Conservation (phyloP, 2,113 vertebrate species). For the Siniperca chuatsi region DNA sequence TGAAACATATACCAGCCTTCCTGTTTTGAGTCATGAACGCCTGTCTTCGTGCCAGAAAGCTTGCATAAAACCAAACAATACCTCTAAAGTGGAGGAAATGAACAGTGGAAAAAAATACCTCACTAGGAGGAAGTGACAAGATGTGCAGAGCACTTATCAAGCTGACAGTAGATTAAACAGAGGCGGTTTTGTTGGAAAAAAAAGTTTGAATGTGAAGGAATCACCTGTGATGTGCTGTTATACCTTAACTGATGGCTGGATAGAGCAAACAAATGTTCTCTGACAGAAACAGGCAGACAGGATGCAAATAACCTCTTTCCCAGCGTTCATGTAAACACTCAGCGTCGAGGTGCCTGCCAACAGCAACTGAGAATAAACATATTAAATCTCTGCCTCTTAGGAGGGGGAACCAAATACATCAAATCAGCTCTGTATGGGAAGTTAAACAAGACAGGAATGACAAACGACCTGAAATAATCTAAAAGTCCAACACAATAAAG, state of each 20-base stretch:
- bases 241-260: neutral
- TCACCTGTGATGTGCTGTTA: neutral
- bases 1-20: constrained; percentile 9
- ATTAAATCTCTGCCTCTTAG: constrained; percentile 37
- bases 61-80: constrained; percentile 19
- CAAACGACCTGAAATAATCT: neutral
- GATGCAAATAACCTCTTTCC: constrained; percentile 37
- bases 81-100: constrained; percentile 22
- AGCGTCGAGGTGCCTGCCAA: constrained; percentile 13
- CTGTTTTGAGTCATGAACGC: constrained; percentile 20
- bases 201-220: neutral
- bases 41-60: neutral
- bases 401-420: constrained; percentile 8
- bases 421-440: constrained; percentile 24
- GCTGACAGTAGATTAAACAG: neutral
- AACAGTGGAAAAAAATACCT: constrained; percentile 8
- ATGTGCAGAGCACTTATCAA: constrained; percentile 4
- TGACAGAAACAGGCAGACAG: constrained; percentile 18
- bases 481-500: neutral
- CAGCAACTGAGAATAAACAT: constrained; percentile 48
- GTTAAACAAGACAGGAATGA: constrained; percentile 18
- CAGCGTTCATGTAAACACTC: constrained; percentile 19
- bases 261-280: constrained; percentile 15
- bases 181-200: neutral
- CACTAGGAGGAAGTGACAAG: constrained; percentile 19